Conservation (phyloP, 2,797 vertebrate species). For the Hippocampus kuda region DNA sequence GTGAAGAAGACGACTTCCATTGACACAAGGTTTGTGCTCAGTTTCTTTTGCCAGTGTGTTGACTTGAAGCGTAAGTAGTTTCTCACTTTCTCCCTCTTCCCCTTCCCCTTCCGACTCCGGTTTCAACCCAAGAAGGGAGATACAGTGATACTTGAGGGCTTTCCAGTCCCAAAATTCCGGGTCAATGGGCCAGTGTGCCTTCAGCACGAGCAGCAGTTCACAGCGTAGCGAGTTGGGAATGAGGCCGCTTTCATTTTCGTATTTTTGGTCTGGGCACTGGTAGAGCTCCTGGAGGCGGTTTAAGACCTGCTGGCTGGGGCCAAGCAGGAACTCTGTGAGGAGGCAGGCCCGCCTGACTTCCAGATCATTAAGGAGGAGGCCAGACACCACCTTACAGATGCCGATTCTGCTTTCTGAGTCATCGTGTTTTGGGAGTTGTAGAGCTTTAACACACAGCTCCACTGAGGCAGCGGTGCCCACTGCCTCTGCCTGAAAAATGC, state of each 20-base stretch:
- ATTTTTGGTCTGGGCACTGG: constrained; percentile 88
- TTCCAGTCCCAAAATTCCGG: constrained; percentile 99
- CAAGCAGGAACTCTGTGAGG: constrained; percentile 90
- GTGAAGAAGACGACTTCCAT: constrained; percentile 31
- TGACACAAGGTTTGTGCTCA: constrained; percentile 30
- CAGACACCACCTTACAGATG: constrained; percentile 88
- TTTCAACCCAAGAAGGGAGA: constrained; percentile 77
- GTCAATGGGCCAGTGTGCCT: constrained; percentile 96
- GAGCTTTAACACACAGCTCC: constrained; percentile 89
- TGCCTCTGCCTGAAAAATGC: constrained; percentile 73
- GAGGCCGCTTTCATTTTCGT: constrained; percentile 81
- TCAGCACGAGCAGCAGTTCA: constrained; percentile 87
- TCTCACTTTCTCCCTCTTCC: constrained; percentile 59
- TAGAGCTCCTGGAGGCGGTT: constrained; percentile 82
- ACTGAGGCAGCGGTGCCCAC: constrained; percentile 83
- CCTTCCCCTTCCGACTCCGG: constrained; percentile 67
- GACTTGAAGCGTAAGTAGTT: constrained; percentile 59
- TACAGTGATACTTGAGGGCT: constrained; percentile 86
- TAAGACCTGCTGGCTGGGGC: constrained; percentile 77
- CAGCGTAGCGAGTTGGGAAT: constrained; percentile 96
- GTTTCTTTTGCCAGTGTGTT: constrained; percentile 29
- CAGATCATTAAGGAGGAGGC: constrained; percentile 86
- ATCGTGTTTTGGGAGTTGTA: constrained; percentile 85
- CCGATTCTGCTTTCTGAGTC: constrained; percentile 83
- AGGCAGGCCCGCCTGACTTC: constrained; percentile 92